Percentiles rank a stretch among this genome's conserved stretches.
phyloP scores from a whole-genome alignment of 2,888 invertebrate species.

The Conomelus anceps region DNA sequence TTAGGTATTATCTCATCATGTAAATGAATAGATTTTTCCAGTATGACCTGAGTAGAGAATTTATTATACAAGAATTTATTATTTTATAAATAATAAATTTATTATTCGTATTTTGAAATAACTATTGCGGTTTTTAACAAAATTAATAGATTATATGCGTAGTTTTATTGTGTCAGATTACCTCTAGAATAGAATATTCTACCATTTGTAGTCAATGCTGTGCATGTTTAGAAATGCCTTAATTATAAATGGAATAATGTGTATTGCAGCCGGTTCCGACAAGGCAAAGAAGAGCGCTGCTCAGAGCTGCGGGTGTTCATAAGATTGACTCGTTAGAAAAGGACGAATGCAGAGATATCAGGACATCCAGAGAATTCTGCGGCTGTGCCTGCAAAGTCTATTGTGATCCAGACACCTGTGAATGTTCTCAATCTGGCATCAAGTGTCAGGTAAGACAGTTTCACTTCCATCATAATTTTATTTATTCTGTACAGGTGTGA shows the following conservation, averaged over 20 bases:
- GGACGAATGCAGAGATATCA: conserved; percentile 87
- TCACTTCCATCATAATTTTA: not conserved
- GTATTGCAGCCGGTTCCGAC: conserved; percentile 77
- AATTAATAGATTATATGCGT: no score
- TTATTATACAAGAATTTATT: no score
- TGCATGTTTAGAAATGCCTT: not conserved
- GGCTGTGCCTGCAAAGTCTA: conserved; percentile 88
- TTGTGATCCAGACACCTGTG: conserved; percentile 93
- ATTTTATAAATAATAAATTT: no score
- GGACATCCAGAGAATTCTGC: conserved; percentile 86
- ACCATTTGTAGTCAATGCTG: no score
- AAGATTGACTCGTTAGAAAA: conserved; percentile 91
- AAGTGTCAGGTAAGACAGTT: conserved; percentile 72
- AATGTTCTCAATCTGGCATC: conserved; percentile 89
- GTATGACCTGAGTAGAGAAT: no score
- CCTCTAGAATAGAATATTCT: no score
- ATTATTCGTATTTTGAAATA: no score
- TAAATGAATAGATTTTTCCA: no score
- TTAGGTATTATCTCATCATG: no score
- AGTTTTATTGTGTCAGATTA: no score
- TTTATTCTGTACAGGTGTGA: no score
- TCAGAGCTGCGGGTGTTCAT: conserved; percentile 86
- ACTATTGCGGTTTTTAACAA: no score
- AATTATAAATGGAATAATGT: not conserved
- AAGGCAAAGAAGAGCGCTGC: conserved; percentile 75